phyloP scores from a whole-genome alignment of 2,113 vertebrate species.

The Baryphthengus martii region DNA sequence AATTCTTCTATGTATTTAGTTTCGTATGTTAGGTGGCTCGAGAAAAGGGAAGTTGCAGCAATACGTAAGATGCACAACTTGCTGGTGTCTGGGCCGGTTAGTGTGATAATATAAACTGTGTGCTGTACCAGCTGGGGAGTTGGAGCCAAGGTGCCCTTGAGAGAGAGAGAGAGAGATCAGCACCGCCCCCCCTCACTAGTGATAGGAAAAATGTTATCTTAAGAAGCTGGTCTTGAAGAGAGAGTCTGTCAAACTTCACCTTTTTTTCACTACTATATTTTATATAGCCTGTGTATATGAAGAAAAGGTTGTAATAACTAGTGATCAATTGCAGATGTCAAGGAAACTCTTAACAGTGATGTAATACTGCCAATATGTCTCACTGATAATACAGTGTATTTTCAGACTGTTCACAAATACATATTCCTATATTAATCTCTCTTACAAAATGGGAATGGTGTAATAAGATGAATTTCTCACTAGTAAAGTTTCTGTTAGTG shows the following conservation, averaged over 20 bases:
- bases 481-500: neutral
- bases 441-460: neutral
- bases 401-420: neutral
- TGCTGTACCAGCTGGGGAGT: conserved; percentile 61
- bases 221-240: conserved; percentile 58
- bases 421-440: neutral
- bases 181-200: conserved; percentile 41
- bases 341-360: neutral
- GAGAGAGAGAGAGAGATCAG: too few species aligned
- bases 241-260: conserved; percentile 76
- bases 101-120: conserved; percentile 52
- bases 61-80: neutral
- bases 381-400: neutral
- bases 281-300: conserved; percentile 46
- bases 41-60: neutral
- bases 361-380: neutral
- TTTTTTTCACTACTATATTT: conserved; percentile 71
- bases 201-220: conserved; percentile 62
- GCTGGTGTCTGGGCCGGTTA: conserved; percentile 45
- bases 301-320: conserved; percentile 33
- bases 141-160: conserved; percentile 67
- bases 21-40: neutral
- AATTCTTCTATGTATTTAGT: neutral
- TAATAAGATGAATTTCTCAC: neutral
- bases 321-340: neutral